Evolutionary conservation across 2,113 vertebrate genomes (phyloP).

Genomic region (Azemiops feae): DNA sequence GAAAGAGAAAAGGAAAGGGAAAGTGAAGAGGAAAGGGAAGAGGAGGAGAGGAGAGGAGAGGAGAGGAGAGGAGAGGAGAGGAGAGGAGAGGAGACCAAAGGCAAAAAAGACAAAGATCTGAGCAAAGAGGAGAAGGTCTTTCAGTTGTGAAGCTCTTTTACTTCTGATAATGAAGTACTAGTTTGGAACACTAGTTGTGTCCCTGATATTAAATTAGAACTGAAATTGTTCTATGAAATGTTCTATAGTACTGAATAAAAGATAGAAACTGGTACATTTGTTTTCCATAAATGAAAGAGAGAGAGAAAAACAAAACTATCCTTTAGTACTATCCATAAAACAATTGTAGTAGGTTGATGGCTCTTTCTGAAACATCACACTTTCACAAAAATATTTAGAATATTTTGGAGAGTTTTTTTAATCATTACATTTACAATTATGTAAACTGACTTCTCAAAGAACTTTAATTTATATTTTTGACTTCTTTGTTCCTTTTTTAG

Average conservation of each 20-base stretch:
- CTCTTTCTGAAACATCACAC: not conserved
- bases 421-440: not conserved
- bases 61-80: too few species aligned
- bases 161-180: not conserved
- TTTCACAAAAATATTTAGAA: not conserved
- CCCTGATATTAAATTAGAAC: not conserved
- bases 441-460: not conserved
- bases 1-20: rapidly evolving
- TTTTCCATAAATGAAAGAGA: not conserved
- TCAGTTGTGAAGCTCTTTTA: not conserved
- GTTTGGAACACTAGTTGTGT: not conserved
- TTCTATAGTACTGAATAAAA: not conserved
- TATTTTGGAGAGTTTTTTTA: not conserved
- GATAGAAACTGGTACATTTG: not conserved
- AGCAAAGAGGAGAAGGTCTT: not conserved
- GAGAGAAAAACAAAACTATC: not conserved
- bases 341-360: not conserved
- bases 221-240: not conserved
- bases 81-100: not conserved
- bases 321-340: not conserved
- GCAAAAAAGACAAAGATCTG: too few species aligned
- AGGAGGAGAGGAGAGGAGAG: too few species aligned
- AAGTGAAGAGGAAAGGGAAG: too few species aligned
- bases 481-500: not conserved
- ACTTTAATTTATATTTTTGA: not conserved